phyloP scores from a whole-genome alignment of 1,140 invertebrate species.

The Limonius californicus region DNA sequence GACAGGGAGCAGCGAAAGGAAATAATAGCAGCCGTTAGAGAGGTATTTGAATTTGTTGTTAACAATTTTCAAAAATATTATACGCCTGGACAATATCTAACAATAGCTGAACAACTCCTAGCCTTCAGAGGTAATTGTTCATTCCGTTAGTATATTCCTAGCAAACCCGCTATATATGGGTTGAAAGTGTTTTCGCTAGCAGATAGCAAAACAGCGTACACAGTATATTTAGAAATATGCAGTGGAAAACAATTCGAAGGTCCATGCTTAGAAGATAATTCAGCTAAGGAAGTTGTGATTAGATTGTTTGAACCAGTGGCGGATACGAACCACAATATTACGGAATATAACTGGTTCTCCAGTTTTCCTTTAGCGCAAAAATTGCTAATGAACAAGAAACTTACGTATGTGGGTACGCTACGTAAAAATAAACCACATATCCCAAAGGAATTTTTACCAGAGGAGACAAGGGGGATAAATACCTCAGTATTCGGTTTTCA shows the following conservation, averaged over 20 bases:
- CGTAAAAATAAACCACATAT: not conserved
- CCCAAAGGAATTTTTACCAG: not conserved
- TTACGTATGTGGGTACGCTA: not conserved
- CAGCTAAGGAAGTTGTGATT: not conserved
- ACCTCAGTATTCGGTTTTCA: constrained; percentile 37
- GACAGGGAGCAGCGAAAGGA: not conserved
- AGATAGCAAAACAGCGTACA: not conserved
- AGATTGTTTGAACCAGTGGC: not conserved
- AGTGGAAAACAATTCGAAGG: not conserved
- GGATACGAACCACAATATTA: not conserved
- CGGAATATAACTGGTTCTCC: not conserved
- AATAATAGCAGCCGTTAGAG: not conserved
- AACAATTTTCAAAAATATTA: not conserved
- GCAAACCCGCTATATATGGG: not conserved
- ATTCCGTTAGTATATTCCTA: not conserved
- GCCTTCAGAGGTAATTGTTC: not conserved
- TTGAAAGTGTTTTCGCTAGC: not conserved
- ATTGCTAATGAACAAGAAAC: not conserved
- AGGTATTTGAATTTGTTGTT: not conserved
- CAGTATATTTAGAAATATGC: not conserved
- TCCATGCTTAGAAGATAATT: no score
- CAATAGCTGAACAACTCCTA: not conserved
- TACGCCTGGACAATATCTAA: not conserved
- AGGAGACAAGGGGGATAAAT: not conserved
- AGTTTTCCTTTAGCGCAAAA: not conserved